phyloP scores from a whole-genome alignment of 2,888 invertebrate species.

The Harpagoxenus sublaevis region DNA sequence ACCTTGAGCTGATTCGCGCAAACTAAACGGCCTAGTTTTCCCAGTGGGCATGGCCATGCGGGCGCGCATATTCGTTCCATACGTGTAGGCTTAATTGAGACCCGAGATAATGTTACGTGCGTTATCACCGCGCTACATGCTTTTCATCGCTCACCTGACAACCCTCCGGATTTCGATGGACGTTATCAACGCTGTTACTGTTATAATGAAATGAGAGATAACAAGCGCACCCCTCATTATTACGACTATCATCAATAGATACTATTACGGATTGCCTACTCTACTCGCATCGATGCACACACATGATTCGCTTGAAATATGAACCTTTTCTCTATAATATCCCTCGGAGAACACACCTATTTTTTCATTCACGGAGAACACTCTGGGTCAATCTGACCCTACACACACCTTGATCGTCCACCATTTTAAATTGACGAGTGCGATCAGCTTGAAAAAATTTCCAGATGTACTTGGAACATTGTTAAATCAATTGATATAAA shows the following conservation, averaged over 20 bases:
- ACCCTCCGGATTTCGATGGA: background rate
- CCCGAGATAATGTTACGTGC: conserved; percentile 2
- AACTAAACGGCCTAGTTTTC: conserved; percentile 63
- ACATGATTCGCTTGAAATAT: background rate
- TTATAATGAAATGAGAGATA: background rate
- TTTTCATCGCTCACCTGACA: background rate
- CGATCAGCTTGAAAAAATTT: too few species aligned
- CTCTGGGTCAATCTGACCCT: too few species aligned
- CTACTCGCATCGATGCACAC: background rate
- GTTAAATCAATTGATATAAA: too few species aligned
- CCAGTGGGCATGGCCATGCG: background rate
- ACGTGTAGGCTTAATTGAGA: background rate
- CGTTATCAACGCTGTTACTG: background rate
- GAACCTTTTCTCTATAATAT: background rate
- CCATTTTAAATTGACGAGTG: too few species aligned
- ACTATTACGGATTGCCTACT: too few species aligned
- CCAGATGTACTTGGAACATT: too few species aligned
- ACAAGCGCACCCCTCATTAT: background rate
- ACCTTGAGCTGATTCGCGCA: conserved; percentile 67
- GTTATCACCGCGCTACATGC: background rate
- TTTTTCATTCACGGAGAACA: too few species aligned
- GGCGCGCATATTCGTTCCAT: background rate
- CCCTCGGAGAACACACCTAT: too few species aligned
- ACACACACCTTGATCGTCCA: too few species aligned
- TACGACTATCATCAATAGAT: background rate